Conservation (phyloP, 2,888 invertebrate species). For the Anthophora plumipes region DNA sequence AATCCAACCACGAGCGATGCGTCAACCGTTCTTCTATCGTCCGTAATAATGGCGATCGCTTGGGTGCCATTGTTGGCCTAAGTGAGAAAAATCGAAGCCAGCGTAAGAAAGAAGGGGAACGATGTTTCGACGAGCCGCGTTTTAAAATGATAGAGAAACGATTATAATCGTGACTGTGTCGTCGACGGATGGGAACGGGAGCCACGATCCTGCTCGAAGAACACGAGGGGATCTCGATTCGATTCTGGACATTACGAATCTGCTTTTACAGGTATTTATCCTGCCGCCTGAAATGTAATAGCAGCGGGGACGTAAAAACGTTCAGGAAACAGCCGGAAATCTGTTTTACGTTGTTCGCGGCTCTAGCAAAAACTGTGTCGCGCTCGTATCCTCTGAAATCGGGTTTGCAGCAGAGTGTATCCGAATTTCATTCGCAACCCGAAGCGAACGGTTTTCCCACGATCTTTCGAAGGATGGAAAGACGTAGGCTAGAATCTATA, state of each 20-base stretch:
- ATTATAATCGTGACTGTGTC: conserved; percentile 16
- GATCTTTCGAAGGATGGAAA: conserved; percentile 20
- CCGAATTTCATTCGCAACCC: conserved; percentile 4
- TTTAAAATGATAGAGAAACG: conserved; percentile 51
- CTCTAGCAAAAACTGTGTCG: background rate
- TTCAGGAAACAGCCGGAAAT: conserved; percentile 1
- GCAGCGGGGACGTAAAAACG: conserved; percentile 10
- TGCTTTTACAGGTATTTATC: conserved; percentile 61
- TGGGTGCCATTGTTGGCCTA: conserved; percentile 69
- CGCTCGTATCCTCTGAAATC: background rate
- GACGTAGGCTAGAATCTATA: conserved; percentile 7
- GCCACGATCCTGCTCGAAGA: conserved; percentile 39
- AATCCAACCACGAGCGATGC: conserved; percentile 45
- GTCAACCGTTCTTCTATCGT: conserved; percentile 60
- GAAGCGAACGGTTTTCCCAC: conserved; percentile 11
- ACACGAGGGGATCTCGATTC: conserved; percentile 36
- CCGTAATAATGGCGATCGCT: conserved; percentile 44
- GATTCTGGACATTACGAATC: conserved; percentile 27
- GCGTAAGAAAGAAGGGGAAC: conserved; percentile 34
- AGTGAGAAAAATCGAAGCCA: conserved; percentile 50
- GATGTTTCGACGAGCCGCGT: conserved; percentile 56
- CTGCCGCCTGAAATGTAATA: conserved; percentile 28
- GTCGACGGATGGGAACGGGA: conserved; percentile 33
- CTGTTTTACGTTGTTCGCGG: conserved; percentile 28
- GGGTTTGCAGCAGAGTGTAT: background rate